Base-by-base conservation (phyloP, 2,797 vertebrate species). In the Cyclopterus lumpus region DNA sequence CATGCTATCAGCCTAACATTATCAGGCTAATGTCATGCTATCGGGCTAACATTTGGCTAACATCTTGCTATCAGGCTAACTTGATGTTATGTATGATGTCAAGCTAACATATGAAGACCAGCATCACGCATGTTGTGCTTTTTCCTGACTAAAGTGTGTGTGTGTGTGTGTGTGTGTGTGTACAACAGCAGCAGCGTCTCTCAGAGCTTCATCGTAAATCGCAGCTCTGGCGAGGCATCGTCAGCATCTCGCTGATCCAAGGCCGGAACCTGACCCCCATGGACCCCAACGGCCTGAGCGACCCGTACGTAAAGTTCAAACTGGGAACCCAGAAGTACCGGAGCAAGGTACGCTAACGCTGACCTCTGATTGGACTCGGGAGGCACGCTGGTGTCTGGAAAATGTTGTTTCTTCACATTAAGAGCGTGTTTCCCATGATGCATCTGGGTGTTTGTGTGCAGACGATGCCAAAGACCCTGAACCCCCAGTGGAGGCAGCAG, bases 401-500 rank as follows among this genome's bases (percentile, higher is more conserved):
- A 0, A 40, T 24, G 11, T 12, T 7, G 51, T 11, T 42, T 46
- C 14, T 24, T 55, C 2, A 53, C 18, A 54, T 11, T 14, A 14
- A 61, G 26, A 32, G 24, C 15, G 5, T n/a, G 60, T 46, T n/a
- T 46, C 22, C 14, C 10, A 20, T 34, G 3, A 26, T 73, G 61
- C 28, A 34, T 64, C n/a, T 70, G 18, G 53, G 38, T 44, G 24
- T 64, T 30, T 20, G n/a, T 26, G 30, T 51, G 49, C 48, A 99
- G 97, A 96, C 96, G 8, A 92, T 98, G 89, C 94, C 95, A 44
- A 99, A 98, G 94, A 98, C 96, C 16, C 93, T 98, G 90, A 97
- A 96, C 92, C 97, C 97, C 54, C 97, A 97, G 83, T 99, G 97
- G 97, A 95, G 96, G 69, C 97, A 98, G 81, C 96, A 98, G 90